These are phyloP conservation scores for Macrosoma leucophasiata DNA, from an alignment of 2,888 invertebrate genomes.

Conservation along the genomic window DNA sequence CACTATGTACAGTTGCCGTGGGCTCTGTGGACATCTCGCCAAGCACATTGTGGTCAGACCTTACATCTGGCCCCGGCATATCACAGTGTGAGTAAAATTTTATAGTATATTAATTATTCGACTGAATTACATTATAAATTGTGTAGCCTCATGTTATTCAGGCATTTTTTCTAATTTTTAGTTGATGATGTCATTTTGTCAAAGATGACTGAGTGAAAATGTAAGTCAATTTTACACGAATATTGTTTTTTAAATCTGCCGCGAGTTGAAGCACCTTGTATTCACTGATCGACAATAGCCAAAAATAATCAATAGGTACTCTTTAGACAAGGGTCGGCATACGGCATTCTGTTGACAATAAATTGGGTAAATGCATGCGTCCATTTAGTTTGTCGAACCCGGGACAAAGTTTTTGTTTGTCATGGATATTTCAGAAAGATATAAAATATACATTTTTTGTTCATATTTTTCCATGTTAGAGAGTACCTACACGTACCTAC, in stretches of 20 bases:
- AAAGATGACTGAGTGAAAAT: constrained; percentile 33
- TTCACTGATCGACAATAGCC: too few relatives aligned
- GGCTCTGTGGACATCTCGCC: constrained; percentile 69
- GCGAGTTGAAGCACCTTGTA: too few relatives aligned
- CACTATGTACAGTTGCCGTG: constrained; percentile 60
- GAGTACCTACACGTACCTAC: too few relatives aligned
- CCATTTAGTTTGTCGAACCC: too few relatives aligned
- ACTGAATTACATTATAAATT: constrained; percentile 59
- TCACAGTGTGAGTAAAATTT: constrained; percentile 54
- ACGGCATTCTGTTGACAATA: too few relatives aligned
- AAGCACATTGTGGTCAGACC: constrained; percentile 68
- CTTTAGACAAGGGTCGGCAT: too few relatives aligned
- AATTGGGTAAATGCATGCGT: too few relatives aligned
- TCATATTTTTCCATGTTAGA: too few relatives aligned
- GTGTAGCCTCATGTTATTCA: constrained; percentile 54
- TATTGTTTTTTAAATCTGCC: constrained; percentile 41
- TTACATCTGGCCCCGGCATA: constrained; percentile 72
- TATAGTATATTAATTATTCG: constrained; percentile 41
- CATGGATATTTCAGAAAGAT: too few relatives aligned
- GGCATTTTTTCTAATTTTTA: constrained; percentile 44
- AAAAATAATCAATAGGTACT: too few relatives aligned
- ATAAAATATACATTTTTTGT: too few relatives aligned
- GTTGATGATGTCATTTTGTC: constrained; percentile 59
- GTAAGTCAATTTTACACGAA: constrained; percentile 33
- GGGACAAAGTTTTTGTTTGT: too few relatives aligned